Evolutionary conservation across 2,888 invertebrate genomes (phyloP), one percentile per base, ranked within the genome.

Genomic region (Prenolepis imparis): DNA sequence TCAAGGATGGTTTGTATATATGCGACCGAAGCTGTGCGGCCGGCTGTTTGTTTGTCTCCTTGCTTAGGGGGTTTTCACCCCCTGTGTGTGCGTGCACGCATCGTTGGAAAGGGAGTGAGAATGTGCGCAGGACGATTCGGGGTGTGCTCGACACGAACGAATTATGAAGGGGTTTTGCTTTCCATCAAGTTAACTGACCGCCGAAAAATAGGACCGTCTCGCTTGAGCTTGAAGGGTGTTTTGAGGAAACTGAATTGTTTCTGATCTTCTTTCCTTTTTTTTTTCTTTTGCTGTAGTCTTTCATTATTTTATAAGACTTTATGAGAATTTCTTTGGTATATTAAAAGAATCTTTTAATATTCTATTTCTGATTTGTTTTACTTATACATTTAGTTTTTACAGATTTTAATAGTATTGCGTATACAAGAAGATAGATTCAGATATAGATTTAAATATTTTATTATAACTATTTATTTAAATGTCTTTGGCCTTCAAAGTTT

Each of bases 1-100:
- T 98, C 92, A 98, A 98, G 95, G 98, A 98, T 95, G 98, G 98
- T 90, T 66, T 67, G 89, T 90, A 80, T 28, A 59, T 57, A 59
- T 57, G 15, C 36, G n/a, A 8, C 18, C 44, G 57, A 4, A 52
- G 36, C 8, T 32, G 32, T 39, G 55, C 52, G 32, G 55, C 5
- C 44, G 36, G 59, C 28, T n/a, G 3, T 52, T 52, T 55, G 55
- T 21, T 24, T 44, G 41, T 75, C 21, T 55, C 28, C n/a, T n/a
- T n/a, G 39, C n/a, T 44, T 11, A 21, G 3, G 8, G 21, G 41
- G 24, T 39, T n/a, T n/a, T 44, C n/a, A 44, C 4, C 6, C 36
- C 36, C 36, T 21, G 21, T 39, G 72, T 32, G 8, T 28, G 24
- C 36, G n/a, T 39, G 77, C 12, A 72, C 52, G 36, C 39, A 21